Evolutionary conservation across 2,888 invertebrate genomes (phyloP), one percentile per base, ranked within the genome.

Genomic region (Macropis europaea): DNA sequence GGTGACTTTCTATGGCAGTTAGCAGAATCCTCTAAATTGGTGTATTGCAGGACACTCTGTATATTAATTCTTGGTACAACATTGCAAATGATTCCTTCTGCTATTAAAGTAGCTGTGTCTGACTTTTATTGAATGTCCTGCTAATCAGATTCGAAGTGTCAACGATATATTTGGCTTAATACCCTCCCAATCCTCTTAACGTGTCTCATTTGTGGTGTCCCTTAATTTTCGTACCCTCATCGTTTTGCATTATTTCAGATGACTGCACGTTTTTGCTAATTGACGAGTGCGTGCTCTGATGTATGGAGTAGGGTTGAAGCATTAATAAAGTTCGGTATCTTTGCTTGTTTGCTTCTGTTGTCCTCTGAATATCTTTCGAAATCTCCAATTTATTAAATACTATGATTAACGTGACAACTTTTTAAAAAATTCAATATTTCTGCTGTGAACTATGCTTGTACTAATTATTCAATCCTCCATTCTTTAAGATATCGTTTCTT

Each of bases 131-230:
- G 69, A 59, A 66, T 40, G 68, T 66, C 52, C 66, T 62, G 66
- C 68, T 62, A 69, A 63, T 71, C 64, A 78, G 64, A 54, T 61
- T 53, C 56, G 61, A 71, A 79, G 60, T 68, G 62, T 45, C 48
- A 66, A 45, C 50, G 64, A 76, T 76, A 78, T 70, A 76, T 62
- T 57, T 43, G 36, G 61, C 68, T 74, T 69, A 62, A 79, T 67
- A 57, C 47, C 57, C 42, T 26, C 38, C 34, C 38, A 45, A 56
- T 61, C 57, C 60, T 61, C 59, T 38, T 77, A 28, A 32, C 66
- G 40, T 40, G 52, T 67, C 34, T 59, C 52, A 42, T 69, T 74
- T 67, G 66, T 52, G 40, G 64, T 53, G 66, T 66, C 54, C 59
- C 38, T 43, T 52, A 34, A 59, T 60, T 57, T 57, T 40, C 30